phyloP scores from a whole-genome alignment of 1,140 invertebrate species.

The Melipona quadrifasciata region DNA sequence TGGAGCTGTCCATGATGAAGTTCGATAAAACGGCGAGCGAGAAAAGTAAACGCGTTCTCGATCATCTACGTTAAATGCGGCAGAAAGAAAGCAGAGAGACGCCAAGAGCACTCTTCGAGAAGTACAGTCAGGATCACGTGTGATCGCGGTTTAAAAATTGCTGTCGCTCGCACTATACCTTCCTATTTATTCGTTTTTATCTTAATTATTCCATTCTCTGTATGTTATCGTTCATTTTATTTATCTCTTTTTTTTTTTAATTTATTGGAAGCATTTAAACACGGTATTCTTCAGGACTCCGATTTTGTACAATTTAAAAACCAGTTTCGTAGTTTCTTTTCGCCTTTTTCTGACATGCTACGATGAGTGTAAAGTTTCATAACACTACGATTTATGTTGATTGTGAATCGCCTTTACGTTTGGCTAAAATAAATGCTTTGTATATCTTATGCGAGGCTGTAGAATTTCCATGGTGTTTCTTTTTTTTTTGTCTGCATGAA shows the following conservation, averaged over 20 bases:
- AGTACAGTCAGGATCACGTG: neutral
- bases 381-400: conserved; percentile 1
- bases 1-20: neutral
- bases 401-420: conserved; percentile 24
- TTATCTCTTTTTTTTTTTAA: neutral
- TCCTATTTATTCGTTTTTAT: neutral
- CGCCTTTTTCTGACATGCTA: neutral
- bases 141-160: neutral
- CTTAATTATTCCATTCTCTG: conserved; percentile 4
- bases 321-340: neutral
- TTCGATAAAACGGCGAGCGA: neutral
- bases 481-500: neutral
- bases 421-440: conserved; percentile 30
- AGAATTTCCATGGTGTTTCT: conserved; percentile 6
- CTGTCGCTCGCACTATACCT: neutral
- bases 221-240: neutral
- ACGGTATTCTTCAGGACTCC: conserved; percentile 24
- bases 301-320: conserved; percentile 44
- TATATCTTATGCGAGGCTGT: neutral
- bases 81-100: conserved; percentile 11
- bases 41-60: neutral
- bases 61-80: neutral
- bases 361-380: conserved; percentile 6
- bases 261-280: conserved; percentile 59
- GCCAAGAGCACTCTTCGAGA: conserved; percentile 2